Evolutionary conservation across 2,797 vertebrate genomes (phyloP), one percentile per base, ranked within the genome.

Genomic region (Tokudaia muenninki): DNA sequence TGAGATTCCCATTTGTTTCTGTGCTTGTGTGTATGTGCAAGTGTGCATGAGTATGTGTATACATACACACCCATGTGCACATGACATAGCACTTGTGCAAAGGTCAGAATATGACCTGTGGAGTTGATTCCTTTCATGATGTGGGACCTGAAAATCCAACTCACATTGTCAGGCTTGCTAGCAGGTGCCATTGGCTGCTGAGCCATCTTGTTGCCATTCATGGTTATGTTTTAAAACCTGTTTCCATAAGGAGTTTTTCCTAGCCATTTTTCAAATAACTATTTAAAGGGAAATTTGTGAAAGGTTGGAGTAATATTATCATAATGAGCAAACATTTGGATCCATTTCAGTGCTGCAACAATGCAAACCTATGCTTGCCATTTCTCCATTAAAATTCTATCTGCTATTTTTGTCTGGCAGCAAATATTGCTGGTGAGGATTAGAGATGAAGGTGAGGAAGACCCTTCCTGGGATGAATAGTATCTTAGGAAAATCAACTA

Each of bases 271-370:
- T 19, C 2, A 44, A 78, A n/a, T 34, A 82, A 21, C 10, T 81
- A 50, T 50, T 95, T 78, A 50, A 55, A 31, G 26, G 67, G 17
- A 44, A 4, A 22, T 22, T 50, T 70, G 37, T 50, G 24, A 63
- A 78, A 57, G 81, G 47, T 24, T 24, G n/a, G 0, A 44, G 41
- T 31, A 29, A 29, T 0, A 31, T 98, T 97, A 98, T 80, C 83
- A 77, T 67, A 98, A 93, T 0, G 95, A 94, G 95, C 84, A 96
- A 57, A 97, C 37, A 41, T 98, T 97, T 78, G 98, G 96, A 87
- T 95, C 0, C 88, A 41, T 1, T 2, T 98, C 74, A 0, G 74
- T 65, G 4, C 29, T 97, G 95, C 96, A 96, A 78, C 80, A 93
- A 84, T 13, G 92, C 90, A 97, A 96, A 82, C 67, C 87, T 14